Base-by-base conservation (phyloP, 2,797 vertebrate genomes). In the Otus scops region DNA sequence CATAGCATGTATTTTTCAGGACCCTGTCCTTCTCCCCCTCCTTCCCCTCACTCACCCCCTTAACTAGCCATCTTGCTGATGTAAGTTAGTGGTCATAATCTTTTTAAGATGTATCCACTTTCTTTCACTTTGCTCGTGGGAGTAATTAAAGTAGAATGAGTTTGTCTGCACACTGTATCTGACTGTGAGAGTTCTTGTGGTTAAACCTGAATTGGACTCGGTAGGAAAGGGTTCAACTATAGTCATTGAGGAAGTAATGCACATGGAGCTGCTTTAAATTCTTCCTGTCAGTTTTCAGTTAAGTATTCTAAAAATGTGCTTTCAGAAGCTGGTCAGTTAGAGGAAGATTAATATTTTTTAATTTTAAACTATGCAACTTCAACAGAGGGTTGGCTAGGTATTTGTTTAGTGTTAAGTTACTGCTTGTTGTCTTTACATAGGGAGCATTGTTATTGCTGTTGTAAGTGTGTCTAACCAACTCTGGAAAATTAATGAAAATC, bases 11-110 rank as follows among this genome's bases (percentile, higher is more conserved):
- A 8, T 3, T 70, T 50, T 63, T 51, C 26, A 30, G 56, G 27
- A 70, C 5, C 77, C 32, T 59, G 3, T 79, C 7, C 14, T 64
- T 76, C 28, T 34, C 8, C 13, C 8, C 17, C 5, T 0, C 0
- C 4, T 69, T 61, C n/a, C 1, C 13, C 1, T 4, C 13, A 13
- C 1, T 5, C 8, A 36, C 4, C 2, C 6, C 15, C 10, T 1
- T 2, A 26, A 43, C 22, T 26, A 7, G 9, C 4, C 7, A 60
- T 5, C 6, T 80, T 74, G 1, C 19, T 80, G 28, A 7, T 88
- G 6, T 45, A 36, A 60, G n/a, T 11, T 23, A 17, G 10, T 77
- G 17, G 39, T 80, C 17, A 10, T 24, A 53, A 16, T 18, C 21
- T 43, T 56, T n/a, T 8, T 16, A 32, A 80, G 39, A 34, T 1